Evolutionary conservation across 2,888 invertebrate species (phyloP).

Genomic region (Drosophila nr. fundita): DNA sequence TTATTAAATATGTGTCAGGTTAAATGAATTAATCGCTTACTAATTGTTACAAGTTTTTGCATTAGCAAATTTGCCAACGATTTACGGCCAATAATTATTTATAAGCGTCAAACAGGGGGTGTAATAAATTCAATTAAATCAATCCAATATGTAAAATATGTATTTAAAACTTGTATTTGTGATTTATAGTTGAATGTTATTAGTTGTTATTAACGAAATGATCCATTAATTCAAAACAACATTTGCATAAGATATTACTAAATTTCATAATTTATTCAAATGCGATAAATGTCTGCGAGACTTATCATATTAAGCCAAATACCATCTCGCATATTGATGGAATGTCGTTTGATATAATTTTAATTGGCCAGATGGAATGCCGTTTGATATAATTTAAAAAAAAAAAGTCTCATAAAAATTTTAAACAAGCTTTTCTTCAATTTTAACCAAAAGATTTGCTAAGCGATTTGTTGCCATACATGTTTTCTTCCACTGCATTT

Average conservation of each 20-base stretch:
- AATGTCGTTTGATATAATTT: neutral
- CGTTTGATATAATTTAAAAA: neutral
- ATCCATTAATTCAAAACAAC: neutral
- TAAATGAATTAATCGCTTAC: conserved; percentile 32
- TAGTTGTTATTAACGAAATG: neutral
- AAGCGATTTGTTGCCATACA: neutral
- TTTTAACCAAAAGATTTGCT: neutral
- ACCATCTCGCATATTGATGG: neutral
- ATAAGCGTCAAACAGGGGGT: neutral
- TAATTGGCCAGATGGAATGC: neutral
- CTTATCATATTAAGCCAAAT: neutral
- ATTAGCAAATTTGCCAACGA: conserved; percentile 27
- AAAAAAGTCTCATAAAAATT: neutral
- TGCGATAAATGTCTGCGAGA: neutral
- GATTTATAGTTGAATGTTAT: conserved; percentile 1
- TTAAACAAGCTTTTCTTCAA: neutral
- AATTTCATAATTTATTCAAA: neutral
- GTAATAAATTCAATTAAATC: conserved; percentile 1
- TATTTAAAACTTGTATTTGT: neutral
- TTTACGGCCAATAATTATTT: conserved; percentile 30
- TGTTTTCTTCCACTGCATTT: neutral
- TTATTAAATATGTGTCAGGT: conserved; percentile 1
- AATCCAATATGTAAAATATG: neutral
- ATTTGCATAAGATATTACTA: neutral
- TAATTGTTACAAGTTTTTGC: conserved; percentile 23